Evolutionary conservation across 2,797 vertebrate genomes (phyloP).

Genomic region (Sitta carolinensis): DNA sequence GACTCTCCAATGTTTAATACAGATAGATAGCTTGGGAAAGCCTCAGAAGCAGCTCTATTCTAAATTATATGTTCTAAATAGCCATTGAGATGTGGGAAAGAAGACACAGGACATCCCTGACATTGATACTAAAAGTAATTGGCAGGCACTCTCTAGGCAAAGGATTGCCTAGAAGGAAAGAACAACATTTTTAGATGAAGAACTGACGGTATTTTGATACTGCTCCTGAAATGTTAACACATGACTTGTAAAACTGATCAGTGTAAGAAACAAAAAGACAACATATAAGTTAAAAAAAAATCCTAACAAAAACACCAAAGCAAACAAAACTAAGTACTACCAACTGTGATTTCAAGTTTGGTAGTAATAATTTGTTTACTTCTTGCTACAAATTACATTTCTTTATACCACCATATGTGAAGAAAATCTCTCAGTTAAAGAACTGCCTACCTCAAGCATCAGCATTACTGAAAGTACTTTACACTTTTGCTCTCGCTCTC

Average conservation of each 20-base stretch:
- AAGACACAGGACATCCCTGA: not conserved
- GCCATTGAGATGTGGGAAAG: not conserved
- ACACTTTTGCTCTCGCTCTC: not conserved
- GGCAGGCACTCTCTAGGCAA: not conserved
- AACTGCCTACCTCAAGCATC: not conserved
- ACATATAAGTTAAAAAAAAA: not conserved
- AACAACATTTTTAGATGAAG: not conserved
- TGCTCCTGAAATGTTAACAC: not conserved
- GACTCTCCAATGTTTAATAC: not conserved
- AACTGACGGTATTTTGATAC: not conserved
- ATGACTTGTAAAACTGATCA: not conserved
- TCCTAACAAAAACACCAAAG: not conserved
- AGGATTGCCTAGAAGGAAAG: not conserved
- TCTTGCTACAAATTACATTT: conserved; percentile 60
- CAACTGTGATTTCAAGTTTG: conserved; percentile 36
- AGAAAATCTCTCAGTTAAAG: not conserved
- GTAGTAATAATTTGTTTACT: not conserved
- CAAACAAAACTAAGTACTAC: not conserved
- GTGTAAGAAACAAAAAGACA: not conserved
- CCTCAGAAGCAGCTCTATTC: not conserved
- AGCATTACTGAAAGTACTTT: not conserved
- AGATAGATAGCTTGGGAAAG: not conserved
- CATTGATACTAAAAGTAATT: not conserved
- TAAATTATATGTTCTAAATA: not conserved
- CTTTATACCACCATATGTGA: conserved; percentile 40